Evolutionary conservation across 2,113 vertebrate species (phyloP), one percentile per base, ranked within the genome.

Genomic region (Caloenas nicobarica): DNA sequence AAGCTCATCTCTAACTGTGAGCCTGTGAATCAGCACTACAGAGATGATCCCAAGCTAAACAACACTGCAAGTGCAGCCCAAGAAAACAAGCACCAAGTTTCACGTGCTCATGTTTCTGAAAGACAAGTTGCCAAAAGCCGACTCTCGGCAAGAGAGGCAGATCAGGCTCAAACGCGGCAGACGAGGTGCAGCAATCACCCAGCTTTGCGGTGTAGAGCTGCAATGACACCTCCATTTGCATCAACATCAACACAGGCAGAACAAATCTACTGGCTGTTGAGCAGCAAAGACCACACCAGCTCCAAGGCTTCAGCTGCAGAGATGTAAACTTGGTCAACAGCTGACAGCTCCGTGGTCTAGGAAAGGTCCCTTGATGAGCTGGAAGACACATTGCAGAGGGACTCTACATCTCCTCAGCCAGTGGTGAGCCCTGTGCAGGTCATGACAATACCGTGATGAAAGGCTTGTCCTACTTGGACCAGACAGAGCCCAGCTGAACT

Each of bases 31-130:
- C 50, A 38, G 34, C 0, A 0, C 51, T 24, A 16, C 1, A 1
- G 36, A 40, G 16, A n/a, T n/a, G 38, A 65, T 33, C 56, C 38
- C 1, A 3, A 74, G 56, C 58, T 50, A 54, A 86, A 69, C n/a
- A 61, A 5, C 25, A 36, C 58, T 29, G 50, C 38, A 33, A 28
- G n/a, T 50, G 60, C 17, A 79, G 44, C 19, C 34, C 23, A 42
- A 61, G 78, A 70, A 64, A 36, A 42, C 0, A 2, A 62, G n/a
- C 42, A 26, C 25, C 7, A 29, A 26, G 26, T 54, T 84, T 36
- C n/a, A 25, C 0, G 0, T 25, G 31, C n/a, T 21, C 3, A 0
- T 58, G 68, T 15, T 72, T 54, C 38, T 11, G 0, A 88, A 24
- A 36, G 33, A 8, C 23, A 4, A 0, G 0, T 2, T 88, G 17